These are phyloP conservation scores for Heterodera carotae DNA, from an alignment of 1,140 invertebrate species.

Conservation along the genomic window DNA sequence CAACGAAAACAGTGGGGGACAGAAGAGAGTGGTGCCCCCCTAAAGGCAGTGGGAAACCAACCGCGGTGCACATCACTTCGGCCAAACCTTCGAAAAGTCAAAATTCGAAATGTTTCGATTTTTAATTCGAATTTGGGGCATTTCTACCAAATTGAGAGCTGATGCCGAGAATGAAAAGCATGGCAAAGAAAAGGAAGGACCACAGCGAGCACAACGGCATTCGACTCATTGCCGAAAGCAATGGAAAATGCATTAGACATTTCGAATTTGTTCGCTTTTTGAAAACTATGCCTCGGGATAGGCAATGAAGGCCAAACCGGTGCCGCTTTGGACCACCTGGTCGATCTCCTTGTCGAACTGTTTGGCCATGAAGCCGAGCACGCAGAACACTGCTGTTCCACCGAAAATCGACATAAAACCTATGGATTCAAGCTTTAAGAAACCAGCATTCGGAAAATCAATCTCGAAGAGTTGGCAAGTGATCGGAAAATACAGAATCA, in stretches of 20 bases:
- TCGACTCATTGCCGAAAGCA: constrained; percentile 57
- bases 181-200: constrained; percentile 85
- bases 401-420: constrained; percentile 45
- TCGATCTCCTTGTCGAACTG: constrained; percentile 73
- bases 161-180: constrained; percentile 87
- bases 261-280: too few species aligned
- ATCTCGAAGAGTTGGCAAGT: too few species aligned
- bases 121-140: too few species aligned
- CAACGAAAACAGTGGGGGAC: background rate
- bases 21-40: too few species aligned
- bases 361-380: constrained; percentile 60
- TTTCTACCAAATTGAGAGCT: constrained; percentile 70
- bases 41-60: background rate
- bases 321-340: constrained; percentile 74
- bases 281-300: constrained; percentile 63
- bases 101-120: background rate
- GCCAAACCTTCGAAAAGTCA: constrained; percentile 18
- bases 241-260: constrained; percentile 66
- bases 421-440: background rate
- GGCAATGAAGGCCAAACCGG: constrained; percentile 71
- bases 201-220: constrained; percentile 82
- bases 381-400: constrained; percentile 44
- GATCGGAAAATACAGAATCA: too few species aligned
- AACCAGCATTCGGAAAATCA: too few species aligned
- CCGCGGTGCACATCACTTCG: constrained; percentile 41